Base-by-base conservation (phyloP, 37 sponge, comb jelly and placozoan genomes). In the Chondrosia reniformis region DNA sequence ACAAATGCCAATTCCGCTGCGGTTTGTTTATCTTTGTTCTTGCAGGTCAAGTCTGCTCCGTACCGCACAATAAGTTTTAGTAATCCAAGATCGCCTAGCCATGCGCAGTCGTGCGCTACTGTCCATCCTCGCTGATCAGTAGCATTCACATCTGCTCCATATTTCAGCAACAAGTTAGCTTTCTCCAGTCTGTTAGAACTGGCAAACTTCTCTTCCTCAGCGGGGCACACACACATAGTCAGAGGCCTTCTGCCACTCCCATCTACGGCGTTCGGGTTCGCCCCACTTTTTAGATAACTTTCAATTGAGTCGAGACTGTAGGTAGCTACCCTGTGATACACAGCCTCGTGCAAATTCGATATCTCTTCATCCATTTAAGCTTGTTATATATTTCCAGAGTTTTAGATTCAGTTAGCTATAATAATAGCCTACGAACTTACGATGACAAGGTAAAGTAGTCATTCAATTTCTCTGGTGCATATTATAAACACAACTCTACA, bases 81-180 rank as follows among this genome's bases (percentile, higher is more conserved):
- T 7, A 81, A 58, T 8, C 58, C 37, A 30, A 86, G 76, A 37
- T 81, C 77, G 6, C 72, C 78, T 3, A 38, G 25, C 76, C 71
- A 76, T 7, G 87, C 87, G 67, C 87, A 86, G 44, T 67, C 52
- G 46, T 86, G 87, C 2, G 74, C 55, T 27, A 76, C 67, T 28
- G 81, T 81, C 87, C 87, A 86, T 13, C 81, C 81, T 40, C 45
- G 22, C 17, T 19, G 45, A 45, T 81, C 87, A 5, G 21, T 6
- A 0, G 25, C 9, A 73, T 86, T 80, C 0, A 46, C 54, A 76
- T 81, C 74, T 33, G 81, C 77, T 44, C 81, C 77, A 37, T 80
- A 44, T 8, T 64, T 22, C 27, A 86, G 19, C 0, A 86, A 61
- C 7, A 77, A 36, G 4, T 77, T 45, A 6, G 71, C 84, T 25